A percentile compares a stretch with the other conserved stretches of the same genome.
phyloP scores from a whole-genome alignment of 92 coral and sea anemone genomes.

The Pocillopora meandrina region DNA sequence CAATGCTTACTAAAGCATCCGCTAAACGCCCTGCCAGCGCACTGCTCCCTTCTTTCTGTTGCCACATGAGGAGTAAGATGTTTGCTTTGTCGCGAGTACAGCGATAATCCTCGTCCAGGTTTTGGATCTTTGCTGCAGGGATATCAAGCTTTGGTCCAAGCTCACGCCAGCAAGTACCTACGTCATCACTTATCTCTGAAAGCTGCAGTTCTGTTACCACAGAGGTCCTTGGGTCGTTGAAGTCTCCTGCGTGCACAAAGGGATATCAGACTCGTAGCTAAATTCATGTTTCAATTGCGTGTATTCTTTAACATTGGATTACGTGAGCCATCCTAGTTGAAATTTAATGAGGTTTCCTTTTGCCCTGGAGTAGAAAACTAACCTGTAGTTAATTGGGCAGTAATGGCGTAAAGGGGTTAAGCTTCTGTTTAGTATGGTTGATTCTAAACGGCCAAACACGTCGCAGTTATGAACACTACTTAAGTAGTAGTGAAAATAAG shows the following conservation, averaged over 20 bases:
- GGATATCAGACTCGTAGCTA: too few species aligned
- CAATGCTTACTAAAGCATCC: constrained; percentile 52
- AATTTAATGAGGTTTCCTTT: too few species aligned
- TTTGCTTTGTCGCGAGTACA: constrained; percentile 71
- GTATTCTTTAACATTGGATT: too few species aligned
- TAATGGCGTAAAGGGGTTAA: too few species aligned
- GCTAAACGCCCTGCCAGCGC: constrained; percentile 72
- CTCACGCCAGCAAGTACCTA: constrained; percentile 77
- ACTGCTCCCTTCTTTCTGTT: constrained; percentile 45
- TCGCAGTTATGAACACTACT: too few species aligned
- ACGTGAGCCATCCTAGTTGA: too few species aligned
- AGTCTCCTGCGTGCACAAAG: neutral
- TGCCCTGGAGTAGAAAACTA: too few species aligned
- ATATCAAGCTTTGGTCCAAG: constrained; percentile 74
- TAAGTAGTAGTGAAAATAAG: too few species aligned
- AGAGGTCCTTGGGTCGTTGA: constrained; percentile 9
- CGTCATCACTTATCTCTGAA: constrained; percentile 68
- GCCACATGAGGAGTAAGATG: constrained; percentile 71
- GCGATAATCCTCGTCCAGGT: constrained; percentile 67
- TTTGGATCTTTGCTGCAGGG: constrained; percentile 56
- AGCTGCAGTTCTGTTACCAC: constrained; percentile 64
- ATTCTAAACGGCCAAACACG: too few species aligned
- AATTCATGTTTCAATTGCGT: too few species aligned
- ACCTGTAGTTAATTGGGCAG: too few species aligned
- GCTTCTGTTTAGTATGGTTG: too few species aligned